Percentiles rank a stretch among this genome's conserved stretches.
phyloP scores from a whole-genome alignment of 2,113 vertebrate genomes.

The Emydocephalus ijimae region DNA sequence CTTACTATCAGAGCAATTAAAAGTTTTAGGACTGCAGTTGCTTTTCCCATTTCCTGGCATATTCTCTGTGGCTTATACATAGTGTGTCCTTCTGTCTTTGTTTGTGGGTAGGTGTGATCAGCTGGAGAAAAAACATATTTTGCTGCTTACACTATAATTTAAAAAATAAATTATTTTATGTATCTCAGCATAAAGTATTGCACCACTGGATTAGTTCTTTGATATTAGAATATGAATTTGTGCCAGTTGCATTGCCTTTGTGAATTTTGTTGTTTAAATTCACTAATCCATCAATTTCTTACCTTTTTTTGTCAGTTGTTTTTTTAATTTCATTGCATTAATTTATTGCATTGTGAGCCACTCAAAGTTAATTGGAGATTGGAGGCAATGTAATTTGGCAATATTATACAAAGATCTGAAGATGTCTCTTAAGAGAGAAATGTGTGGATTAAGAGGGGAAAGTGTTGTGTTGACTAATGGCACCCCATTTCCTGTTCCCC shows the following conservation, averaged over 20 bases:
- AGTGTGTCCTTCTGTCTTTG: not conserved
- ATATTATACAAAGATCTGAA: conserved; percentile 62
- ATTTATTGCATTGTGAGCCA: not conserved
- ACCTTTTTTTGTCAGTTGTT: not conserved
- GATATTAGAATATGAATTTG: not conserved
- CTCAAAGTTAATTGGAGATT: not conserved
- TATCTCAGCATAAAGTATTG: not conserved
- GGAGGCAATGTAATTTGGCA: conserved; percentile 29
- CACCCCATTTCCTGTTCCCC: conserved; percentile 24
- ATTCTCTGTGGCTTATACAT: not conserved
- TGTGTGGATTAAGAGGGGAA: conserved; percentile 55
- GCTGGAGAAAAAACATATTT: not conserved
- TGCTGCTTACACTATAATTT: not conserved
- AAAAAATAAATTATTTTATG: not conserved
- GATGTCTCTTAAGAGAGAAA: conserved; percentile 52
- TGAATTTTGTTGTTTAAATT: not conserved
- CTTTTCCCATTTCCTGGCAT: not conserved
- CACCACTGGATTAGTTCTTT: not conserved
- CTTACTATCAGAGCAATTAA: not conserved
- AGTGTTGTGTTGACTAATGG: conserved; percentile 44
- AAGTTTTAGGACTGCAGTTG: not conserved
- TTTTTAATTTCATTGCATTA: not conserved
- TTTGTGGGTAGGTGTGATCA: not conserved
- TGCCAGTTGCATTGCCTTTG: not conserved
- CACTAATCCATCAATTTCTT: not conserved